phyloP scores from a whole-genome alignment of 2,113 vertebrate species.

The Notiomystis cincta region DNA sequence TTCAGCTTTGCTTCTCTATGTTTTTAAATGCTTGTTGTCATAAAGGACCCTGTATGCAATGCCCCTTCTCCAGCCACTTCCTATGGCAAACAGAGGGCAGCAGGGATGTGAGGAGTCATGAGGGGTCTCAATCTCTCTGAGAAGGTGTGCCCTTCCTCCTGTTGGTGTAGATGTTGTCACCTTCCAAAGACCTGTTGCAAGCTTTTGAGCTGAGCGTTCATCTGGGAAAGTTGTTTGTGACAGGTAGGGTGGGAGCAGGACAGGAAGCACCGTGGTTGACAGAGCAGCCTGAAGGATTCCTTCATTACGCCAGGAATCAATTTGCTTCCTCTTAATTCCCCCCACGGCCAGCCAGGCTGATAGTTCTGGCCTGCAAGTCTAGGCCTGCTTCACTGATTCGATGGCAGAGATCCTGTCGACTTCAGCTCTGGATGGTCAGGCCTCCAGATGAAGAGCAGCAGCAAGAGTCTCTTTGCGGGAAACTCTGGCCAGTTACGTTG shows the following conservation, averaged over 20 bases:
- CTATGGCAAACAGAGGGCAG: background rate
- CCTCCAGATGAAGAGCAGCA: conserved; percentile 57
- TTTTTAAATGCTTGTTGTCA: background rate
- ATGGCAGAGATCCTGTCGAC: background rate
- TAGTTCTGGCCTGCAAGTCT: background rate
- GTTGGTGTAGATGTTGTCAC: fast-evolving
- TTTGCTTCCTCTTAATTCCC: background rate
- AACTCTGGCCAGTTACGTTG: conserved; percentile 73
- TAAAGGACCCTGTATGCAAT: background rate
- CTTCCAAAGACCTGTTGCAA: background rate
- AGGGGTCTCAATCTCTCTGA: background rate
- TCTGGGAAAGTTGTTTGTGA: background rate
- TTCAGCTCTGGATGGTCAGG: conserved; percentile 6
- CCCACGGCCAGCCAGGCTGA: background rate
- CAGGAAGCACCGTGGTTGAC: fast-evolving
- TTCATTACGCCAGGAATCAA: background rate
- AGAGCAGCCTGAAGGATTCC: background rate
- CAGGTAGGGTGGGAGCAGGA: background rate
- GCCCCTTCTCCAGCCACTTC: background rate
- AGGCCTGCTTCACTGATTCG: background rate
- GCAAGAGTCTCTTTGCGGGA: conserved; percentile 62
- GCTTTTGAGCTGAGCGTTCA: background rate
- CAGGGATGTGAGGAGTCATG: background rate
- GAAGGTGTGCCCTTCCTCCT: background rate
- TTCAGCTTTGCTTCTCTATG: background rate